phyloP scores from a whole-genome alignment of 2,797 vertebrate species.

The Acanthopagrus latus region DNA sequence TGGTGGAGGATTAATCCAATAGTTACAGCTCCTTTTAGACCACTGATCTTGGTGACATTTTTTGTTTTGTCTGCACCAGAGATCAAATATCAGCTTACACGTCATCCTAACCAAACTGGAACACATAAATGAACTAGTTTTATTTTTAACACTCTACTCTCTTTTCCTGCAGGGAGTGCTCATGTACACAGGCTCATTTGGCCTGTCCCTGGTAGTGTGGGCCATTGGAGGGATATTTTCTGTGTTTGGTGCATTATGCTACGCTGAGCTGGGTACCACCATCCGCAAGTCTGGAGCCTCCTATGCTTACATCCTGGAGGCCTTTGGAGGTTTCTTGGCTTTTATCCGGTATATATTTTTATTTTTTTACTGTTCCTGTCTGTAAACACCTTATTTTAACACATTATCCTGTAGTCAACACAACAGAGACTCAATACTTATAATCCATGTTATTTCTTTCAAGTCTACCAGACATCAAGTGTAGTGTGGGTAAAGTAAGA shows the following conservation, averaged over 20 bases:
- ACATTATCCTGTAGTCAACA: neutral
- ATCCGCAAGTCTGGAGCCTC: slow-evolving; percentile 88
- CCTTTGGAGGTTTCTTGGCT: slow-evolving; percentile 87
- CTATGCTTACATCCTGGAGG: slow-evolving; percentile 88
- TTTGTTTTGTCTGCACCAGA: neutral
- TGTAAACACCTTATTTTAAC: neutral
- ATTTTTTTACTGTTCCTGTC: neutral
- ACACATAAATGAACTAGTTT: neutral
- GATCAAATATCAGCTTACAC: neutral
- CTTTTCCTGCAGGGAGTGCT: slow-evolving; percentile 82
- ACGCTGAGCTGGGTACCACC: slow-evolving; percentile 88
- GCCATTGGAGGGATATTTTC: slow-evolving; percentile 87
- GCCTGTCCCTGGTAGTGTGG: slow-evolving; percentile 87
- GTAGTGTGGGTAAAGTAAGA: neutral
- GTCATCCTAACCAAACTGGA: neutral
- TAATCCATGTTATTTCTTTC: neutral
- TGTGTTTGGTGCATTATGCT: slow-evolving; percentile 87
- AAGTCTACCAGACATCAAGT: neutral
- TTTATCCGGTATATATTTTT: slow-evolving; percentile 81
- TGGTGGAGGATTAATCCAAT: too few species aligned
- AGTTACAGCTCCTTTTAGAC: too few species aligned
- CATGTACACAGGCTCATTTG: slow-evolving; percentile 83
- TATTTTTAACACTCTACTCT: neutral
- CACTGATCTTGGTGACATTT: neutral
- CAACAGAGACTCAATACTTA: neutral